These are phyloP conservation scores for Torymus auratus DNA, from an alignment of 2,888 invertebrate species.

Conservation along the genomic window DNA sequence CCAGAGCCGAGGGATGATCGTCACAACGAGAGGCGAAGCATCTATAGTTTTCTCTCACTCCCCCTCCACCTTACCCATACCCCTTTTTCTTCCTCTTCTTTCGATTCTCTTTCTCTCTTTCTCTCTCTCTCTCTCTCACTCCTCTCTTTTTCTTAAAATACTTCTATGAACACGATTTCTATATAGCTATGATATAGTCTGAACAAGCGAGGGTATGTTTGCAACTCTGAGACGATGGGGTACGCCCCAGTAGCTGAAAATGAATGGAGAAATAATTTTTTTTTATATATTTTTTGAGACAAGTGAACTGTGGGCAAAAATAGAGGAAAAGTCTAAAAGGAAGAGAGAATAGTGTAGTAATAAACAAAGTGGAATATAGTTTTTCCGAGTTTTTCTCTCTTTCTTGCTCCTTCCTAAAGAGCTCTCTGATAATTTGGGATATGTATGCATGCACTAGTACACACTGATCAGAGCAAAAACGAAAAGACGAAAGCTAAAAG, in stretches of 20 bases:
- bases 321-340: not conserved
- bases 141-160: constrained; percentile 33
- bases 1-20: too few species aligned
- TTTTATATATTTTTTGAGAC: constrained; percentile 3
- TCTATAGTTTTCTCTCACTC: too few species aligned
- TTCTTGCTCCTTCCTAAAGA: constrained; percentile 22
- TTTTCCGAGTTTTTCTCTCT: constrained; percentile 45
- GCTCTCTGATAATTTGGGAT: constrained; percentile 35
- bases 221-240: too few species aligned
- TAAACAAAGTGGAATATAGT: too few species aligned
- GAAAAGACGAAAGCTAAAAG: constrained; percentile 46
- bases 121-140: constrained; percentile 40
- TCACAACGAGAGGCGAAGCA: too few species aligned
- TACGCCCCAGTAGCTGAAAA: too few species aligned
- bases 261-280: not conserved
- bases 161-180: not conserved
- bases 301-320: constrained; percentile 11
- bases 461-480: constrained; percentile 45
- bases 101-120: not conserved
- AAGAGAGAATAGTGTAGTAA: not conserved
- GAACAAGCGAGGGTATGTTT: too few species aligned
- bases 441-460: constrained; percentile 43
- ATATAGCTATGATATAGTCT: not conserved
- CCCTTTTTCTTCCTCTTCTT: not conserved
- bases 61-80: too few species aligned